Base-by-base conservation (phyloP, 2,113 vertebrate species). In the Pseudorectes ferrugineus region DNA sequence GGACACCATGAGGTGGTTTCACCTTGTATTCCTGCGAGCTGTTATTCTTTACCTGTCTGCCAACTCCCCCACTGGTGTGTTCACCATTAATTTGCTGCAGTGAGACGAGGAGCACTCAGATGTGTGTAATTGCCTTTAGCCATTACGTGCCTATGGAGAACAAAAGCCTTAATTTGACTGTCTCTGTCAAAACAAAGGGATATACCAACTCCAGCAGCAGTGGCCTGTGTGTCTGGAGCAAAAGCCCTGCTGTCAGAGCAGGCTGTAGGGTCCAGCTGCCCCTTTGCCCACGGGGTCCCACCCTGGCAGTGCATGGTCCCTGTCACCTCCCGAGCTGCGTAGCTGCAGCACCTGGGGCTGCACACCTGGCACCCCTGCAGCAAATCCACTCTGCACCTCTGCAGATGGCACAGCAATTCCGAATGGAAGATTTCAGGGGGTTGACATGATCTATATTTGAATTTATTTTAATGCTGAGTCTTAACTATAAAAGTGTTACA, bases 381-480 rank as follows among this genome's bases (percentile, higher is more conserved):
- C 48, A 38, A 22, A 58, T 26, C 3, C 2, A 33, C 55, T 5
- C 79, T n/a, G 61, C 65, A 18, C 49, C 21, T 61, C 52, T 75
- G 68, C 72, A 93, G 65, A 57, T 9, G 29, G 55, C 26, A 52
- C 17, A 25, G 14, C 33, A 58, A 28, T 4, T 29, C 59, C 43
- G 4, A 85, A 55, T 20, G 43, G 62, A 82, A 31, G 28, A 79
- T 20, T 70, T 31, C 86, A 85, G 45, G n/a, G 43, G 36, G 19
- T 3, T 85, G 75, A 83, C 38, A 29, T 9, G 29, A 81, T 42
- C 48, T 84, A 18, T 24, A 45, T 75, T 63, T 72, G 62, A 38
- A 84, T 76, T 85, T 84, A 62, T 85, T 90, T 85, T 45, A 87
- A 80, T 74, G 46, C 52, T 94, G 71, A 46, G 28, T 72, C 79